These are phyloP conservation scores for Lagenorhynchus albirostris DNA, from an alignment of 2,113 vertebrate genomes.

Conservation along the genomic window DNA sequence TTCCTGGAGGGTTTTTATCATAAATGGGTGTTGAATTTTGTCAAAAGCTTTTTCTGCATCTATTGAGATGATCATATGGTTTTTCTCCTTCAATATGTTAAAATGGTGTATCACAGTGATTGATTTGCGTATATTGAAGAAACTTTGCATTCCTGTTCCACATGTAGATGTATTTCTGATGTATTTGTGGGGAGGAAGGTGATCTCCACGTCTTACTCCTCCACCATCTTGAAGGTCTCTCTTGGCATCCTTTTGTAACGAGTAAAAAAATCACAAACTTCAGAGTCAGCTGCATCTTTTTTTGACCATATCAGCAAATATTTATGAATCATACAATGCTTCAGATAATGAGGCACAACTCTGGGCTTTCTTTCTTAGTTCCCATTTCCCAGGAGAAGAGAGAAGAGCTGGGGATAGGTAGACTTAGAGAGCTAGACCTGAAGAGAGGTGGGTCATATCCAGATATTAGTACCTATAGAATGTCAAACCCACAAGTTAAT, in stretches of 20 bases:
- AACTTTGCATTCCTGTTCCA: too few relatives aligned
- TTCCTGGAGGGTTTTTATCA: too few relatives aligned
- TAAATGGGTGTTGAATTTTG: too few relatives aligned
- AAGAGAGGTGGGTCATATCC: neutral
- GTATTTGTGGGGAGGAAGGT: too few relatives aligned
- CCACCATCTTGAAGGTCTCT: too few relatives aligned
- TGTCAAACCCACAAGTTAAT: neutral
- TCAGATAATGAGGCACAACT: neutral
- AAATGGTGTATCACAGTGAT: too few relatives aligned
- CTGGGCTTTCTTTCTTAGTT: neutral
- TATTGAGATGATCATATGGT: too few relatives aligned
- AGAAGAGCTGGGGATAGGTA: rapidly evolving
- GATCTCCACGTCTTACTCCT: too few relatives aligned
- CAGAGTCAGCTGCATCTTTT: neutral
- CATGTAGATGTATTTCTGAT: too few relatives aligned
- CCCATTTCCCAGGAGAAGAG: neutral
- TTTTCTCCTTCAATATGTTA: too few relatives aligned
- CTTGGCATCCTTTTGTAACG: neutral
- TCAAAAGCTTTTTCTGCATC: too few relatives aligned
- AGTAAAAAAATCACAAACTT: neutral
- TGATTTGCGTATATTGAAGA: too few relatives aligned
- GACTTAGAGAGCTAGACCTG: neutral
- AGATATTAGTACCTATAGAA: neutral
- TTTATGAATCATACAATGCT: neutral
- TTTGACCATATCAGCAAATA: neutral